phyloP scores from a whole-genome alignment of 2,888 invertebrate genomes.

The Eutolmus rufibarbis region DNA sequence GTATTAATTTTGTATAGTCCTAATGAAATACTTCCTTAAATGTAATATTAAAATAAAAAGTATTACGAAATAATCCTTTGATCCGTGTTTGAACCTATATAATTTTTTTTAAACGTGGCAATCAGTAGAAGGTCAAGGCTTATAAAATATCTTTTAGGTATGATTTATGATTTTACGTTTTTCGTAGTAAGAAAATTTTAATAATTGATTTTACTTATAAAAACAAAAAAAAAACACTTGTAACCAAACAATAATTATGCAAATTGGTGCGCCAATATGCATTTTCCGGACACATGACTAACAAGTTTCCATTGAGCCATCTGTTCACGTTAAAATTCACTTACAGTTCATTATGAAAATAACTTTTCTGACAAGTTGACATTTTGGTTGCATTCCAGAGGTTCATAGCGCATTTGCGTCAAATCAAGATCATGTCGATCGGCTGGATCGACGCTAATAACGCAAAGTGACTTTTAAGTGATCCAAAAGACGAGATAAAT shows the following conservation, averaged over 20 bases:
- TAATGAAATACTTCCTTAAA: no score
- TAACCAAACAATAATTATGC: neutral
- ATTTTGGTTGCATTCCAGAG: constrained; percentile 7
- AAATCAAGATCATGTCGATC: neutral
- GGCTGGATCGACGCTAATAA: neutral
- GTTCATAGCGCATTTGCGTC: constrained; percentile 3
- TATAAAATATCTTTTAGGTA: no score
- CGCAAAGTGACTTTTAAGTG: neutral
- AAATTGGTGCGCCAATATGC: neutral
- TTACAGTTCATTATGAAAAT: neutral
- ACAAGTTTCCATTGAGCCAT: neutral
- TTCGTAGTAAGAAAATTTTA: neutral
- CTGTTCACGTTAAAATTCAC: neutral
- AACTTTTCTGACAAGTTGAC: neutral
- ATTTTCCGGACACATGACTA: neutral
- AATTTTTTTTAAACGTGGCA: no score
- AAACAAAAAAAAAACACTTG: neutral
- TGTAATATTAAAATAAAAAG: no score
- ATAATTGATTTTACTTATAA: neutral
- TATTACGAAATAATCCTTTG: no score
- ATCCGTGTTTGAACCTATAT: no score
- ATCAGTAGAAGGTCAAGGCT: no score
- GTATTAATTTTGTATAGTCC: no score
- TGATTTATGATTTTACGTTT: no score
- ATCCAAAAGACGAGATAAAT: neutral